Evolutionary conservation across 1,140 invertebrate genomes (phyloP), one percentile per base, ranked within the genome.

Genomic region (Papilio polyxenes): DNA sequence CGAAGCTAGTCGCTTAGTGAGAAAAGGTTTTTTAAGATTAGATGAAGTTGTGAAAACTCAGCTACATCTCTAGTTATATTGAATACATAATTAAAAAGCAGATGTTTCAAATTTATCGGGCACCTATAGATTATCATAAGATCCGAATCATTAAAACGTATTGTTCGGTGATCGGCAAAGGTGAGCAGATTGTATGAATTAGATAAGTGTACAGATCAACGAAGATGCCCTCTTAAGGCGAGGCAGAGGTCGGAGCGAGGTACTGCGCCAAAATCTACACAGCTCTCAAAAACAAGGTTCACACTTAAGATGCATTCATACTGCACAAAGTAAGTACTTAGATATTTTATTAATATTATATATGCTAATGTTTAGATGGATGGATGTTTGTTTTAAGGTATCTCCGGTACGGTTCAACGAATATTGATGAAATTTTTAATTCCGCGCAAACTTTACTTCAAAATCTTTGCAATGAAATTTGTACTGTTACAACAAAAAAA

Each of bases 171-270:
- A 15, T 4, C 31, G 17, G 11, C 31, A 37, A 72, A 72, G 65
- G 65, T 72, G 31, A 72, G 5, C 11, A 11, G 65, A 5, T 76
- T 15, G 49, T 23, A 31, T 53, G 8, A n/a, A 31, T 74, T 44
- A 74, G 75, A 56, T 51, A 51, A 31, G 49, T 77, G 13, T 49
- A 49, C 74, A 37, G 75, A 51, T 56, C 53, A 77, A 77, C 75
- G 20, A 77, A 77, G 75, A 77, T 77, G 23, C 75, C 75, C 75
- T 77, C 75, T 53, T 51, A 51, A 56, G 48, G 49, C 48, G 48
- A 11, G 75, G 31, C 75, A 53, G 49, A 77, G 75, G 75, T 53
- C 75, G 75, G 20, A 51, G 44, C 40, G 11, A 17, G 20, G 44
- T 53, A 49, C 15, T 48, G 15, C n/a, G 49, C 48, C 48, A 48